phyloP scores from a whole-genome alignment of 2,888 invertebrate genomes.

The Octodonta nipae region DNA sequence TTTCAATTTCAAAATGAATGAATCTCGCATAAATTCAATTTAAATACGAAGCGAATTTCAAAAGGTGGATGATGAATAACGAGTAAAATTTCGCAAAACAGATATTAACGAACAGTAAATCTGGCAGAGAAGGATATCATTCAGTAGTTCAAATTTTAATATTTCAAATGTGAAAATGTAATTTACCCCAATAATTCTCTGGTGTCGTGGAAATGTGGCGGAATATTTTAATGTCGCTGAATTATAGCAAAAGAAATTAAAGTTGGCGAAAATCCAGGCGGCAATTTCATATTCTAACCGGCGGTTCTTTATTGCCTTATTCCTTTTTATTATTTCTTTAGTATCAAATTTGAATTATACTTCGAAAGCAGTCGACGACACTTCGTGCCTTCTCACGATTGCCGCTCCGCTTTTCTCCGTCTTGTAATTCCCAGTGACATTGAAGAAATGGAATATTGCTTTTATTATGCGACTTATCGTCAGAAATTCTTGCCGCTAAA shows the following conservation, averaged over 20 bases:
- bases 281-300: slow-evolving; percentile 28
- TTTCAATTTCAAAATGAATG: too few species aligned
- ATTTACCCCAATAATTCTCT: slow-evolving; percentile 31
- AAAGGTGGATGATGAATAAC: too few species aligned
- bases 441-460: too few species aligned
- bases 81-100: too few species aligned
- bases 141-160: slow-evolving; percentile 30
- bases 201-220: slow-evolving; percentile 31
- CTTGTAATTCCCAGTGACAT: too few species aligned
- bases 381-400: not conserved
- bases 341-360: slow-evolving; percentile 27
- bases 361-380: slow-evolving; percentile 1
- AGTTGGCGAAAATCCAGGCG: slow-evolving; percentile 23
- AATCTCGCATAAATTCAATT: too few species aligned
- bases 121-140: slow-evolving; percentile 22
- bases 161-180: slow-evolving; percentile 30
- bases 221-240: slow-evolving; percentile 31
- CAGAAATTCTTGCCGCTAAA: too few species aligned
- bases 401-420: slow-evolving; percentile 1
- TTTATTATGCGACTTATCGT: too few species aligned
- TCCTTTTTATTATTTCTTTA: slow-evolving; percentile 30
- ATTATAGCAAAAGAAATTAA: slow-evolving; percentile 32
- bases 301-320: slow-evolving; percentile 28
- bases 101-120: too few species aligned
- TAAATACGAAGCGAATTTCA: too few species aligned